phyloP scores from a whole-genome alignment of 2,888 invertebrate species.

The Dicranocentrus wangi region DNA sequence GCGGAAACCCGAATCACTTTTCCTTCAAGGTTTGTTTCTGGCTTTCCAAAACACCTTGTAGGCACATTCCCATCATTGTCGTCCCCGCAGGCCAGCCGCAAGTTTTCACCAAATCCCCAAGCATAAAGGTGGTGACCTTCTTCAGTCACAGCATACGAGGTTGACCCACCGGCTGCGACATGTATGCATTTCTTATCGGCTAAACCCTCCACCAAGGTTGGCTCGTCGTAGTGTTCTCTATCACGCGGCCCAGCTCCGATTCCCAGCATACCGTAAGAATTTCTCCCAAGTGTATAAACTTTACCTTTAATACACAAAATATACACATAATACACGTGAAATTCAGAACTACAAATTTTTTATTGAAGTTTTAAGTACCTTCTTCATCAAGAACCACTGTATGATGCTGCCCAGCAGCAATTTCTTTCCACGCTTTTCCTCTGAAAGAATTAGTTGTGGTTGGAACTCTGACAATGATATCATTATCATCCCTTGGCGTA shows the following conservation, averaged over 20 bases:
- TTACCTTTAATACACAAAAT: slow-evolving; percentile 77
- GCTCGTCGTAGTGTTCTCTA: slow-evolving; percentile 74
- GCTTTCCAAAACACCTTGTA: slow-evolving; percentile 75
- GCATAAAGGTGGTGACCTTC: slow-evolving; percentile 84
- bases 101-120: slow-evolving; percentile 95
- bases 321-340: too few species aligned
- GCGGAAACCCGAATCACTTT: slow-evolving; percentile 81
- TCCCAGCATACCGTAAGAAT: slow-evolving; percentile 94
- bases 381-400: slow-evolving; percentile 84
- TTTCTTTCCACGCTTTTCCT: slow-evolving; percentile 79
- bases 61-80: slow-evolving; percentile 76
- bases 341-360: too few species aligned
- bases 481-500: background rate
- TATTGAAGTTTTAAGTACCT: too few species aligned
- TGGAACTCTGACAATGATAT: slow-evolving; percentile 17
- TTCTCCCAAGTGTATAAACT: slow-evolving; percentile 87
- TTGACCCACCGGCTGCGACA: slow-evolving; percentile 79
- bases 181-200: slow-evolving; percentile 79
- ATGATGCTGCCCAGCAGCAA: slow-evolving; percentile 92
- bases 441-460: slow-evolving; percentile 75
- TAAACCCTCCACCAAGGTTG: slow-evolving; percentile 81
- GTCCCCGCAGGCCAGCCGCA: slow-evolving; percentile 87
- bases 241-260: slow-evolving; percentile 79
- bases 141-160: slow-evolving; percentile 87
- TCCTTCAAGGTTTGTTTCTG: slow-evolving; percentile 75